phyloP scores from a whole-genome alignment of 2,113 vertebrate species.

The Notiomystis cincta region DNA sequence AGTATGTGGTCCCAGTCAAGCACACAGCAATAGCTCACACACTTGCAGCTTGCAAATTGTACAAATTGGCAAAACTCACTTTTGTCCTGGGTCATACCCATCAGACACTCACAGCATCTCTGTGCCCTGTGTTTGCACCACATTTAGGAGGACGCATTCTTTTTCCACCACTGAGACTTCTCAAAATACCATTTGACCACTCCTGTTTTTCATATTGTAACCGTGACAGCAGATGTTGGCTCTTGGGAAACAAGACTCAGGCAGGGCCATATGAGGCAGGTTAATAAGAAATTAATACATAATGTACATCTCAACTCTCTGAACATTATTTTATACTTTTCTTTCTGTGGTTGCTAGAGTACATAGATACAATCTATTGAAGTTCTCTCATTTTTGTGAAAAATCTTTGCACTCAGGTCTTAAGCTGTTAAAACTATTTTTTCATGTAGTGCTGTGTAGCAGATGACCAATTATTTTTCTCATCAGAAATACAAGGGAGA shows the following conservation, averaged over 20 bases:
- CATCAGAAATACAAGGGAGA: background rate
- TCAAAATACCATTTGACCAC: background rate
- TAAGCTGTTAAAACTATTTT: background rate
- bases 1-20: background rate
- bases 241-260: background rate
- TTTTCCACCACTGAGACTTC: background rate
- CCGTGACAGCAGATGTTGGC: background rate
- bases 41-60: background rate
- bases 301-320: background rate
- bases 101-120: background rate
- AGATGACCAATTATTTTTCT: background rate
- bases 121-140: background rate
- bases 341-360: background rate
- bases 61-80: background rate
- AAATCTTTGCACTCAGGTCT: background rate
- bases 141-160: background rate
- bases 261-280: background rate
- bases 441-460: background rate
- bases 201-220: background rate
- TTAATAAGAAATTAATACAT: background rate
- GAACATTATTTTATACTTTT: background rate
- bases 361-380: background rate
- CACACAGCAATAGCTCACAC: background rate
- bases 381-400: background rate
- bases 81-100: background rate